Percentiles rank a stretch among this genome's conserved stretches.
These are phyloP conservation scores for Dilophus febrilis DNA, from an alignment of 2,888 invertebrate species.

Conservation along the genomic window DNA sequence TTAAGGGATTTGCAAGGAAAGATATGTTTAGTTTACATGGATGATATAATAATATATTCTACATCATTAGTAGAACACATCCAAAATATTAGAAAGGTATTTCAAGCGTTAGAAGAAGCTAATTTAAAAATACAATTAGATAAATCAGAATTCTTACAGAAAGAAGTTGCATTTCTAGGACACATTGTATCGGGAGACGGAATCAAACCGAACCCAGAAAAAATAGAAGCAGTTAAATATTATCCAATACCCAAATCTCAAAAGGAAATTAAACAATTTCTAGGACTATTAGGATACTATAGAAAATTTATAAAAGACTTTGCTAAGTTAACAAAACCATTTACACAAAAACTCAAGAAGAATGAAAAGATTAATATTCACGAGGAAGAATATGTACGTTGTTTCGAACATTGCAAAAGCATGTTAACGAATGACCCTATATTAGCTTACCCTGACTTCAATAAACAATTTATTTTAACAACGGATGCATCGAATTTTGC, in stretches of 20 bases:
- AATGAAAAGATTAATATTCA: not conserved
- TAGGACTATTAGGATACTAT: slow-evolving; percentile 17
- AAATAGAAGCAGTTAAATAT: slow-evolving; percentile 14
- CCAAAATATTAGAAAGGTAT: slow-evolving; percentile 10
- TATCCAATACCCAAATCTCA: slow-evolving; percentile 13
- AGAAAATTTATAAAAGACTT: slow-evolving; percentile 11
- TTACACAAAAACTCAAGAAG: too few relatives aligned
- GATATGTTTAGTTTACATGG: slow-evolving; percentile 6
- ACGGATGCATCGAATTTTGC: not conserved
- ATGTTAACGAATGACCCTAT: not conserved
- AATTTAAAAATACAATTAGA: slow-evolving; percentile 15
- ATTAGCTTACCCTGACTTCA: slow-evolving; percentile 2
- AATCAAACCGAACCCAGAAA: slow-evolving; percentile 14
- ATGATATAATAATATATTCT: slow-evolving; percentile 9
- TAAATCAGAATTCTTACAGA: slow-evolving; percentile 14
- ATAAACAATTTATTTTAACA: slow-evolving; percentile 1
- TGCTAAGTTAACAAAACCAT: slow-evolving; percentile 1
- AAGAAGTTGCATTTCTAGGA: slow-evolving; percentile 13
- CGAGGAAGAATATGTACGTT: too few relatives aligned
- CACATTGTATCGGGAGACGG: slow-evolving; percentile 17
- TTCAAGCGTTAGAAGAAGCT: slow-evolving; percentile 11
- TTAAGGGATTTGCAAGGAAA: not conserved
- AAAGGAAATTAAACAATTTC: slow-evolving; percentile 16
- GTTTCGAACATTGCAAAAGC: not conserved
- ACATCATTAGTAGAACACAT: slow-evolving; percentile 15